Conservation (phyloP, 2,113 vertebrate genomes). For the Sylvia atricapilla region DNA sequence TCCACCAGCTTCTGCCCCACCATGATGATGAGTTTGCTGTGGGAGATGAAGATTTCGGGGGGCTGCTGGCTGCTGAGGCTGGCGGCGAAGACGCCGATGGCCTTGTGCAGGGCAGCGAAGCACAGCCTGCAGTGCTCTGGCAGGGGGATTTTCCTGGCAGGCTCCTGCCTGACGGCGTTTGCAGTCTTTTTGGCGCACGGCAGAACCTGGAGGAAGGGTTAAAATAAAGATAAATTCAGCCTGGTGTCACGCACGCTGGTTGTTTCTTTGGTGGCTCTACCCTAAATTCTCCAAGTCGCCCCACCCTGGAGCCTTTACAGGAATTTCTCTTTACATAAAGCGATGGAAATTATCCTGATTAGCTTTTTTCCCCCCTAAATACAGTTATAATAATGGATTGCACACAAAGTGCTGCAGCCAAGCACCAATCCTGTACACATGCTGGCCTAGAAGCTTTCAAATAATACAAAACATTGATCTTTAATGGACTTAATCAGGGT, state of each 20-base stretch:
- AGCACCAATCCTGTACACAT: neutral
- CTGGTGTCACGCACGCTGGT: too few relatives aligned
- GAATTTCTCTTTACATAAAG: neutral
- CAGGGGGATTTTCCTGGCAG: constrained; percentile 36
- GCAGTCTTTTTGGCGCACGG: neutral
- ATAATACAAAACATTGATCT: neutral
- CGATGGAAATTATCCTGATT: neutral
- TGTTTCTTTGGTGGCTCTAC: neutral
- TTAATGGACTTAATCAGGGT: neutral
- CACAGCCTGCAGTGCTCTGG: constrained; percentile 86
- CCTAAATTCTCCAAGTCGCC: neutral
- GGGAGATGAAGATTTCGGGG: constrained; percentile 86
- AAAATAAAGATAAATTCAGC: neutral
- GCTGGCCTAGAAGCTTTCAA: neutral
- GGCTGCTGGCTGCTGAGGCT: constrained; percentile 79
- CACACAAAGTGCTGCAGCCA: neutral
- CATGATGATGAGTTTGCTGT: constrained; percentile 93
- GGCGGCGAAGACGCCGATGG: constrained; percentile 73
- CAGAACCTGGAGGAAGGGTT: constrained; percentile 16
- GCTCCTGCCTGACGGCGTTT: neutral
- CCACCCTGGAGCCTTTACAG: neutral
- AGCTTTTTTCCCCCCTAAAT: neutral
- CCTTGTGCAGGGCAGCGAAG: constrained; percentile 89
- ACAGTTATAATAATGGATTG: neutral
- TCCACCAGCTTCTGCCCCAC: constrained; percentile 92